Base-by-base conservation (phyloP, 2,113 vertebrate species). In the Sceloporus tristichus region DNA sequence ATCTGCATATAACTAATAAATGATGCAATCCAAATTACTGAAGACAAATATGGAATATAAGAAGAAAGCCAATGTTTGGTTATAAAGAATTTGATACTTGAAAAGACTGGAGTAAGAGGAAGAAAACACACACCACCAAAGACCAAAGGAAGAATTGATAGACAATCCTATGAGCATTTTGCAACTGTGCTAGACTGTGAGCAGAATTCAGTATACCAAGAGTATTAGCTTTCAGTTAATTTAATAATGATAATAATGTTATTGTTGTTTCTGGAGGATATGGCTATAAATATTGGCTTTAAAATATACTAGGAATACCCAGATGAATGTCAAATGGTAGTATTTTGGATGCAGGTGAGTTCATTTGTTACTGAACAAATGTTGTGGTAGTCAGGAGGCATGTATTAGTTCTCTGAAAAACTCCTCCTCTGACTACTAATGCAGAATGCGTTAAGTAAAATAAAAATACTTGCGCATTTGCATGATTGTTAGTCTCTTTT, bases 51-150 rank as follows among this genome's bases (percentile, higher is more conserved):
- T 1, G 29, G 2, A 84, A 86, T 48, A 59, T 74, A 65, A 79
- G 25, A 89, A 85, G n/a, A 87, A 79, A 2, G 82, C 68, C 79
- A n/a, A 9, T 25, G 65, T 90, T 62, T 89, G 87, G 78, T 9
- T 4, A n/a, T 59, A 54, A 66, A 79, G 88, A 62, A 62, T 62
- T 62, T 62, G 13, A 62, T 18, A 62, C 13, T 89, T 82, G 65
- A 38, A 74, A 70, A 87, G 81, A 75, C 62, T 54, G 9, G 88
- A 40, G 65, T 75, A 90, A 79, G 86, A 86, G 88, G 11, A 65
- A 29, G 81, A 73, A 84, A 1, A 73, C n/a, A 53, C 25, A 83
- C 71, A 71, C 2, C 29, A 18, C 42, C 54, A 59, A 29, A 84
- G 14, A 29, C 85, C 68, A 87, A 40, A 81, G n/a, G 9, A 53